Conservation (phyloP, 2,797 vertebrate species). For the Xiphorhynchus erythropygius region DNA sequence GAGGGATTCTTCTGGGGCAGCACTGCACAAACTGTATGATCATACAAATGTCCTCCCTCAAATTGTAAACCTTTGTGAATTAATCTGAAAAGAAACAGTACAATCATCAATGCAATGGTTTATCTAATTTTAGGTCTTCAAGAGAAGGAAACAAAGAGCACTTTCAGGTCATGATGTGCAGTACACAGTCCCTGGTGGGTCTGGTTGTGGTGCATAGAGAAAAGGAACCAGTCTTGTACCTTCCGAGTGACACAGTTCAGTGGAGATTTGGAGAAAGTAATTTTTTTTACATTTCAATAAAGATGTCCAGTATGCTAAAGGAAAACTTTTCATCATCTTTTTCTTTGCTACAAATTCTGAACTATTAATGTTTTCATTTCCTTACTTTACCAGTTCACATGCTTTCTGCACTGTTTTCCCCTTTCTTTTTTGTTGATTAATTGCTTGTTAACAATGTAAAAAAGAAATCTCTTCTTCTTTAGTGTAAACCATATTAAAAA, state of each 20-base stretch:
- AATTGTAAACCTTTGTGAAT: not conserved
- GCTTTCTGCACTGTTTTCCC: not conserved
- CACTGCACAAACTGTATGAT: accelerated
- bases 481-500: not conserved
- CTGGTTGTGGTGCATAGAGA: not conserved
- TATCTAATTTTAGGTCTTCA: not conserved
- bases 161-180: not conserved
- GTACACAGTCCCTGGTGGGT: not conserved
- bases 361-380: not conserved
- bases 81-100: not conserved
- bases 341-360: not conserved
- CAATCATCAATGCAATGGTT: not conserved
- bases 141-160: not conserved
- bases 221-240: not conserved
- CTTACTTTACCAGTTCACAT: not conserved
- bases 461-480: not conserved
- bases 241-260: not conserved
- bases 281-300: not conserved
- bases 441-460: not conserved
- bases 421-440: not conserved
- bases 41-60: not conserved
- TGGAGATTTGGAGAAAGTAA: not conserved
- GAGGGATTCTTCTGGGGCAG: not conserved
- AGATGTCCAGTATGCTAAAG: not conserved
- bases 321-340: not conserved